Evolutionary conservation across 1,140 invertebrate genomes (phyloP).

Genomic region (Acyrthosiphon pisum): DNA sequence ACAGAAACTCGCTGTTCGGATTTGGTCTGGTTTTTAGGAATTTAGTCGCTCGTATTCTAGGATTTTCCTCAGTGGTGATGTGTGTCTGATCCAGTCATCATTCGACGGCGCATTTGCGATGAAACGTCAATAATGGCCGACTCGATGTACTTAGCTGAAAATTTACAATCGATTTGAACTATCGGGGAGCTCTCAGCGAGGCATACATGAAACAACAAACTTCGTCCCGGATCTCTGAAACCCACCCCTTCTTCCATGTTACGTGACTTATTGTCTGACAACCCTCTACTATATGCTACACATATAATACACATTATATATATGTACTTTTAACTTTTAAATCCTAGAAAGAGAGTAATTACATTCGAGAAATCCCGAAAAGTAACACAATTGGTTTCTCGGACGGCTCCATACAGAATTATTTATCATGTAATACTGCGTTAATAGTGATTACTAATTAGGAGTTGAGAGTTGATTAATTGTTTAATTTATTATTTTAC

Average conservation of each 20-base stretch:
- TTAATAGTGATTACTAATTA: not conserved
- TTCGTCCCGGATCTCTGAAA: not conserved
- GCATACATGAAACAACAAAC: not conserved
- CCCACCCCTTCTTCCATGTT: not conserved
- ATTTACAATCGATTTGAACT: not conserved
- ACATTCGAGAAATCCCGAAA: not conserved
- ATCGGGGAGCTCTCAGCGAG: not conserved
- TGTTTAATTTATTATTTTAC: not conserved
- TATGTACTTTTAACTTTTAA: not conserved
- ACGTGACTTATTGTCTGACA: conserved; percentile 14
- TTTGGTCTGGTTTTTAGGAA: not conserved
- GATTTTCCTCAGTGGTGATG: not conserved
- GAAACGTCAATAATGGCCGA: not conserved
- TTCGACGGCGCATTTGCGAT: not conserved
- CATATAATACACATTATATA: not conserved
- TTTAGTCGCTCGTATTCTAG: not conserved
- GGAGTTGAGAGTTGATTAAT: not conserved
- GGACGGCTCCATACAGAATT: not conserved
- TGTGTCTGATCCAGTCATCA: not conserved
- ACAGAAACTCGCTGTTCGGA: not conserved
- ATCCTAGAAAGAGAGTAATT: not conserved
- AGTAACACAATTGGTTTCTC: not conserved
- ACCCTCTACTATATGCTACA: not conserved
- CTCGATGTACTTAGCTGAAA: not conserved
- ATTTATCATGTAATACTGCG: not conserved